Evolutionary conservation across 2,113 vertebrate genomes (phyloP), one percentile per base, ranked within the genome.

Genomic region (Lagopus leucura): DNA sequence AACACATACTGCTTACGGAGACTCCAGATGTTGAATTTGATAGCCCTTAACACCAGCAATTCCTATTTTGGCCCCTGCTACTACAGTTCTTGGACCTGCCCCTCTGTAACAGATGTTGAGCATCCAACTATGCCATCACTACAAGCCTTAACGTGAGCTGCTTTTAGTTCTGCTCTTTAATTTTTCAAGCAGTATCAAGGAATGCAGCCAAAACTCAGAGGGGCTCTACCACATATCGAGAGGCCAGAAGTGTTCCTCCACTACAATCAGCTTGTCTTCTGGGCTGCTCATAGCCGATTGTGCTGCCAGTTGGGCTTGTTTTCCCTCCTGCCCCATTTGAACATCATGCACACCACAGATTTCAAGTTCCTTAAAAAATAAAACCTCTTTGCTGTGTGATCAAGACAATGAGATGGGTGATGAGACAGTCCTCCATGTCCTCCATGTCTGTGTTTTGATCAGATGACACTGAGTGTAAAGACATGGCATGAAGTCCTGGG

Each of bases 81-180:
- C 34, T 61, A 66, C 40, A 40, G 66, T 25, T 69, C 43, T 64
- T 32, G 6, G 15, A 19, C 8, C 47, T 50, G 14, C 34, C 86
- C 38, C 64, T 40, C 24, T 43, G 58, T 34, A n/a, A 79, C 20
- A 50, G 25, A 27, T 0, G 0, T 21, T 11, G 10, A 21, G 40
- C 24, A 78, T 34, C 8, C 4, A 1, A 16, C 61, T 34, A 15
- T 0, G 0, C 13, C 55, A 20, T 8, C 21, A 13, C 55, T 42
- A 20, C 3, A 25, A 85, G 18, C 40, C 55, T 71, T 24, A 13
- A 30, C 1, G 5, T 25, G 43, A 48, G 45, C 43, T 32, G 13
- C 34, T 73, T 74, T 74, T 11, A 13, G 10, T 27, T 85, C 65
- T 22, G 25, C 32, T 57, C 66, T 47, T 74, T 13, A 2, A 5